Evolutionary conservation across 2,888 invertebrate genomes (phyloP), one percentile per base, ranked within the genome.

Genomic region (Volucella zonaria): DNA sequence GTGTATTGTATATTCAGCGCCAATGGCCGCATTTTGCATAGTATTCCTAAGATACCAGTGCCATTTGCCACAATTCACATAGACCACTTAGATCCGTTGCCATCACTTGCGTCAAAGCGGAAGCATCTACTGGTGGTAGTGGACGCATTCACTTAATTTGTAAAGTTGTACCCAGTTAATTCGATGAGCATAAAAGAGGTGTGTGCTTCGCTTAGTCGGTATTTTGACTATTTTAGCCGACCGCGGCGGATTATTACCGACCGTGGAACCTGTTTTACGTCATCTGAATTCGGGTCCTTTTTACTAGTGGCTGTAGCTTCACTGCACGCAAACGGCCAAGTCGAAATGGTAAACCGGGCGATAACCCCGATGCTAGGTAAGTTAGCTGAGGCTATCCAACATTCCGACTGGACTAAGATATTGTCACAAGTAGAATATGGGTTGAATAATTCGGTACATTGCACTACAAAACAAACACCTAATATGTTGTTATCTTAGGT

Each of bases 291-390:
- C 42, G 52, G 11, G 6, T 12, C n/a, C n/a, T n/a, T n/a, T n/a
- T n/a, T n/a, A n/a, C n/a, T n/a, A n/a, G 2, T 89, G 3, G 89
- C 89, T 8, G 82, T 87, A 1, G 88, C 79, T 8, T 87, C 87
- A 0, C 89, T 89, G 0, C 80, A 88, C 43, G 87, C 89, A 0
- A 90, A 89, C 68, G 89, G 89, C 18, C 18, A 23, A 23, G 18
- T 23, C 18, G 18, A 23, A 23, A 23, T 1, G 3, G 18, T 23
- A 23, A 23, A 23, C 18, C 18, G 18, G 3, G 18, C 2, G 18
- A 3, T 23, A 23, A 23, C 0, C 3, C 18, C 18, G 18, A 23
- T 3, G 18, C 0, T 23, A 23, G 18, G 18, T 23, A 23, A 23
- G 18, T 3, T 23, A 23, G 18, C 18, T 23, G 18, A 23, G 2